Conservation (phyloP, 2,113 vertebrate species). For the Neoarius graeffei region DNA sequence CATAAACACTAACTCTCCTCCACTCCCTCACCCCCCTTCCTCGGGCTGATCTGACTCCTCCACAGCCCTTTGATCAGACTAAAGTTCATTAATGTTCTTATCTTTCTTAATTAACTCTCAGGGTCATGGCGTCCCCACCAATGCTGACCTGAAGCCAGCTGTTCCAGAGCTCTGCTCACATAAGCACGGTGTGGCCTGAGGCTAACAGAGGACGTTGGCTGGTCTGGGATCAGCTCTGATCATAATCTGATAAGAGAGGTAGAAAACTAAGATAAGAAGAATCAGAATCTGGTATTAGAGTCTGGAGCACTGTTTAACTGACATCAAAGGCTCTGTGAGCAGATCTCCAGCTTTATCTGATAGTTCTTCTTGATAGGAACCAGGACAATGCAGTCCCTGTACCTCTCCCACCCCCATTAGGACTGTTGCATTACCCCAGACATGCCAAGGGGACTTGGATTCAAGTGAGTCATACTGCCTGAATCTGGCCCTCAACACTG, state of each 20-base stretch:
- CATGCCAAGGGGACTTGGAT: conserved; percentile 13
- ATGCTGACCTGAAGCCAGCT: conserved; percentile 46
- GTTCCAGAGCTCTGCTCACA: conserved; percentile 44
- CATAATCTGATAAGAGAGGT: conserved; percentile 1
- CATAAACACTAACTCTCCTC: conserved; percentile 50
- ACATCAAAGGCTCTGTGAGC: conserved; percentile 23
- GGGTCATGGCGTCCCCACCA: conserved; percentile 51
- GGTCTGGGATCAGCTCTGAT: conserved; percentile 9
- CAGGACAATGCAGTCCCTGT: conserved; percentile 29
- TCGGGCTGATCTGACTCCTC: conserved; percentile 37
- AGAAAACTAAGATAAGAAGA: conserved; percentile 13
- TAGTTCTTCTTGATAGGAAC: conserved; percentile 23
- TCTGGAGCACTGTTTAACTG: neutral
- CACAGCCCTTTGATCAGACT: conserved; percentile 54
- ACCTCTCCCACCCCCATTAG: neutral
- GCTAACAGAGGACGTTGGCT: conserved; percentile 15
- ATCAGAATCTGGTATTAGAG: conserved; percentile 18
- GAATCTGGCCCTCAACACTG: neutral
- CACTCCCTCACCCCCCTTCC: conserved; percentile 11
- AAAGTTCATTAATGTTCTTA: conserved; percentile 59
- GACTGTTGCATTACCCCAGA: conserved; percentile 12
- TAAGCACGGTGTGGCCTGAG: conserved; percentile 9
- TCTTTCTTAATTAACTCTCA: conserved; percentile 60
- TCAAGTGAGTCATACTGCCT: conserved; percentile 41
- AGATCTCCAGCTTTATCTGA: conserved; percentile 21